Evolutionary conservation across 2,113 vertebrate genomes (phyloP).

Genomic region (Arenaria interpres): DNA sequence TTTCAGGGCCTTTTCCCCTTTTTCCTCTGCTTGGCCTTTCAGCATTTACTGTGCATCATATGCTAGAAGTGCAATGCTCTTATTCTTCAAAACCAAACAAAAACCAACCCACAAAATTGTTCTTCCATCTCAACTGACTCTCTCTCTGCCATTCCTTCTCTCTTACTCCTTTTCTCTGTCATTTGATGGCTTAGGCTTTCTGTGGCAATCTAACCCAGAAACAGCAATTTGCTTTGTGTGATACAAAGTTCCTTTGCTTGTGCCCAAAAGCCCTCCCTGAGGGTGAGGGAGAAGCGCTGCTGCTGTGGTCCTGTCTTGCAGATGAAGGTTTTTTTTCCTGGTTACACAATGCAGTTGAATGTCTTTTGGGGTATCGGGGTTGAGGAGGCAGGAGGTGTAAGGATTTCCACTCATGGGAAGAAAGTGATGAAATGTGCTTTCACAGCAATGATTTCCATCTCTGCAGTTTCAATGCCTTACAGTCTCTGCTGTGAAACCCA

Average conservation of each 20-base stretch:
- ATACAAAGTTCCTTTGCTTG: neutral
- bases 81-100: slow-evolving; percentile 1
- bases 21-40: slow-evolving; percentile 54
- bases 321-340: neutral
- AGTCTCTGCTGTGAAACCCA: neutral
- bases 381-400: slow-evolving; percentile 17
- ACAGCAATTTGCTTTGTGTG: slow-evolving; percentile 40
- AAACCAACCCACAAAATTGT: neutral
- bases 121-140: neutral
- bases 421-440: neutral
- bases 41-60: slow-evolving; percentile 21
- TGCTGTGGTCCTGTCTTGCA: neutral
- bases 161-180: slow-evolving; percentile 8
- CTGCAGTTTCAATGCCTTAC: neutral
- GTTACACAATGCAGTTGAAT: neutral
- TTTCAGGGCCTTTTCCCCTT: slow-evolving; percentile 20
- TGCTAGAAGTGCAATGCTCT: neutral
- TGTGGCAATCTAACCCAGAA: slow-evolving; percentile 15
- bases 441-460: neutral
- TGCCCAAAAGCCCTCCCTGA: neutral
- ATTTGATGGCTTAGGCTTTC: slow-evolving; percentile 57
- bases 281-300: neutral
- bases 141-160: neutral
- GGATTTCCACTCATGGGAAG: neutral
- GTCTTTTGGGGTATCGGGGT: neutral